Evolutionary conservation across 1,140 invertebrate species (phyloP), one percentile per base, ranked within the genome.

Genomic region (Xylocopa sonorina): DNA sequence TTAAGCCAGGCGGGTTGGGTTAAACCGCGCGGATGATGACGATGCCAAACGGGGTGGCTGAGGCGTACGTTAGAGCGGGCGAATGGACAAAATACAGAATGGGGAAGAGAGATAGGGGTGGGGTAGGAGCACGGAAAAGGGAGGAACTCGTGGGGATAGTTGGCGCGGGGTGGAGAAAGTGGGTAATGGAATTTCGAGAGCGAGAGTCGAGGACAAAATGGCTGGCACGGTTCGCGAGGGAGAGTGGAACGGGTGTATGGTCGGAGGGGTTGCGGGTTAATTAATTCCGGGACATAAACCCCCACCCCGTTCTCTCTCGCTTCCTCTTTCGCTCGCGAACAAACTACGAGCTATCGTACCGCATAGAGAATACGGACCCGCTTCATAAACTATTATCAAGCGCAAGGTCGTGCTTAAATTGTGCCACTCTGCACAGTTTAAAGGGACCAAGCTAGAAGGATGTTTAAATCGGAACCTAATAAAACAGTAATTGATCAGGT

Each of bases 381-480:
- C 83, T 91, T 92, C 89, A 90, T 91, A 92, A 91, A 91, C 89
- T 92, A 91, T 91, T 91, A 92, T 90, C 90, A 92, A 87, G 87
- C 84, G 86, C 87, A 88, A 92, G 89, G 90, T 91, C 90, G 87
- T 81, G 83, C 83, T 91, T 89, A 89, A 91, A 91, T 89, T 91
- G 89, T 90, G 90, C 88, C 91, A 91, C 87, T 78, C 84, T 55
- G 86, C 82, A 69, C 82, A 87, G 83, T 89, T 92, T 90, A 92
- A 91, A 89, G 90, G 86, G 89, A 90, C 78, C 72, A 29, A 63
- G 57, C 43, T 82, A 43, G 63, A 86, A 78, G 81, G 51, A 74
- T 68, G 69, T 71, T 84, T 85, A 79, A 80, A 74, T 66, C 71
- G 14, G 4, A 32, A 81, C 57, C 83, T 84, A 89, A 89, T 89